Base-by-base conservation (phyloP, 2,113 vertebrate species). In the Leptodactylus fuscus region DNA sequence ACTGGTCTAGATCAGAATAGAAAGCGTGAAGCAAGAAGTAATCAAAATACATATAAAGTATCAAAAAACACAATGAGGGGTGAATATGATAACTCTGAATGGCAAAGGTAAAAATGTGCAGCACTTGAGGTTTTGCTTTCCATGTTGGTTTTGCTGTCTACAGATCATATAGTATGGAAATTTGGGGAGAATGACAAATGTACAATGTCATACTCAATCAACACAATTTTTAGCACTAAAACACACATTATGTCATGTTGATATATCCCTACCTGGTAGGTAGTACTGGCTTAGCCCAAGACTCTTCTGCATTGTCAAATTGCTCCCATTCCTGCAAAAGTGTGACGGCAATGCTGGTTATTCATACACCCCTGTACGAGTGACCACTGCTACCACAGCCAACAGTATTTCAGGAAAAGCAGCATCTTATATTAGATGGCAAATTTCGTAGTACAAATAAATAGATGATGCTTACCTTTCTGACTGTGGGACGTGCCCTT, bases 191-290 rank as follows among this genome's bases (percentile, higher is more conserved):
- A 29, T 60, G 55, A 27, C 55, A 53, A 41, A 20, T 53, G 5
- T 53, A 53, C 18, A 1, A 53, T 22, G 51, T 18, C 20, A 22
- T 6, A 27, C 60, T 29, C 15, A 12, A 29, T 5, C 34, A 69
- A 32, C 5, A 32, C 27, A 65, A 65, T n/a, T 9, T 27, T 58
- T 58, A 24, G 22, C 55, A 27, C 22, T 27, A 2, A 67, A 62
- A 62, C 3, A 53, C 18, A 0, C 53, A 58, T 62, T 74, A 27
- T 49, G 60, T 15, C 2, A 34, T 20, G 29, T 36, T 67, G 24
- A 32, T 5, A 32, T 13, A 65, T 18, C 44, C 71, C 0, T 85
- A 97, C 97, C 96, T 94, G 78, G 95, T 92, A 62, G 96, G 96
- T 24, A 96, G 88, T 0, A 91, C 87, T 51, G 91, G 90, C 83